Evolutionary conservation across 2,888 invertebrate species (phyloP).

Genomic region (Miltochrista miniata): DNA sequence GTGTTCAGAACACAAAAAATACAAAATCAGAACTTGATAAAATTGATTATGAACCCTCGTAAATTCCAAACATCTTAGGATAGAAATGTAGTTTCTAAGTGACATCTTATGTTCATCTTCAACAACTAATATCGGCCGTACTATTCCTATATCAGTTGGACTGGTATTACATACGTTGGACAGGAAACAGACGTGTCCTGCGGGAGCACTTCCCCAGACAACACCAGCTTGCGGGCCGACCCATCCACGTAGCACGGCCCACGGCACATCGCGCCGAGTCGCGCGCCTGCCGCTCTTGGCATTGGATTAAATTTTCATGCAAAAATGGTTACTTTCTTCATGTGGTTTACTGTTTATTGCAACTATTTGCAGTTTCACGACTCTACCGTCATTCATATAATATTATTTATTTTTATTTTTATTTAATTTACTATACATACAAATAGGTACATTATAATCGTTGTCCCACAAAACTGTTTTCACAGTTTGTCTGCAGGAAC

Average conservation of each 20-base stretch:
- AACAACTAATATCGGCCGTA: too few relatives aligned
- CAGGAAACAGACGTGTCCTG: constrained; percentile 39
- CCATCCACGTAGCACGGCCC: not conserved
- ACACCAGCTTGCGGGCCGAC: constrained; percentile 19
- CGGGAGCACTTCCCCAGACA: constrained; percentile 30
- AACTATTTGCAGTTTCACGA: too few relatives aligned
- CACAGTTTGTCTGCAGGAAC: too few relatives aligned
- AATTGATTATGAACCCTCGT: too few relatives aligned
- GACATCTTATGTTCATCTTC: too few relatives aligned
- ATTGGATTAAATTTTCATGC: not conserved
- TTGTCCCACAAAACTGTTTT: too few relatives aligned
- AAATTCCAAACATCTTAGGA: too few relatives aligned
- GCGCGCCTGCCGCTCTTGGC: not conserved
- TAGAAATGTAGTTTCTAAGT: too few relatives aligned
- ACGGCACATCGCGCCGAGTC: not conserved
- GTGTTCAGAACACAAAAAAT: too few relatives aligned
- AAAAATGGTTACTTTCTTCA: not conserved
- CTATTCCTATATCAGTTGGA: constrained; percentile 5
- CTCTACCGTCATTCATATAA: not conserved
- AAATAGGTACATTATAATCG: too few relatives aligned
- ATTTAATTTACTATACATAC: too few relatives aligned
- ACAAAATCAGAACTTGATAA: too few relatives aligned
- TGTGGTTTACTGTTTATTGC: not conserved
- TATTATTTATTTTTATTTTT: not conserved
- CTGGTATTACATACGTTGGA: constrained; percentile 6